phyloP scores from a whole-genome alignment of 2,113 vertebrate species.

The Tetrao urogallus region DNA sequence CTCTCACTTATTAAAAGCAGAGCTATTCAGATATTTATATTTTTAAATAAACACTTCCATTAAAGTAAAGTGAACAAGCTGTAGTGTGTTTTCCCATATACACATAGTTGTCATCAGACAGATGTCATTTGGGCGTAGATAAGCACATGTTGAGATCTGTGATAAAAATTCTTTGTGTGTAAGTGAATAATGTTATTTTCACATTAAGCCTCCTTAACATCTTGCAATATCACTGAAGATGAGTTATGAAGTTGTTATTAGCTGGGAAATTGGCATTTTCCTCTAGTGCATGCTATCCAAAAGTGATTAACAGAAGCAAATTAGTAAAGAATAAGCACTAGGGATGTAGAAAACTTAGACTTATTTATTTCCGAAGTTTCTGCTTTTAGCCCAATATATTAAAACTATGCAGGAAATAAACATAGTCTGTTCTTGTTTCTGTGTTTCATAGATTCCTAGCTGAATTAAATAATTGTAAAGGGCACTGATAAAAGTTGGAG shows the following conservation, averaged over 20 bases:
- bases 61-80: background rate
- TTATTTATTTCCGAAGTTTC: background rate
- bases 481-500: background rate
- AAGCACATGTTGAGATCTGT: background rate
- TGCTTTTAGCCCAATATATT: background rate
- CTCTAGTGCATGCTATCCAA: accelerated
- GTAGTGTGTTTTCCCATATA: background rate
- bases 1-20: background rate
- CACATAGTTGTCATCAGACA: background rate
- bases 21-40: background rate
- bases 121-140: background rate
- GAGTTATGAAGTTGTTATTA: background rate
- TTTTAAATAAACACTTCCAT: conserved; percentile 5
- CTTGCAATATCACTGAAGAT: background rate
- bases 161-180: background rate
- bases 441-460: background rate
- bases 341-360: background rate
- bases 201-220: background rate
- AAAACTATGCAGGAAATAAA: background rate
- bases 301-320: background rate
- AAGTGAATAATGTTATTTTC: background rate
- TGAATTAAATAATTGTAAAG: background rate
- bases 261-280: background rate
- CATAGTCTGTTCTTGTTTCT: background rate
- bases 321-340: background rate